Evolutionary conservation across 1,140 invertebrate genomes (phyloP).

Genomic region (Papilio glaucus): DNA sequence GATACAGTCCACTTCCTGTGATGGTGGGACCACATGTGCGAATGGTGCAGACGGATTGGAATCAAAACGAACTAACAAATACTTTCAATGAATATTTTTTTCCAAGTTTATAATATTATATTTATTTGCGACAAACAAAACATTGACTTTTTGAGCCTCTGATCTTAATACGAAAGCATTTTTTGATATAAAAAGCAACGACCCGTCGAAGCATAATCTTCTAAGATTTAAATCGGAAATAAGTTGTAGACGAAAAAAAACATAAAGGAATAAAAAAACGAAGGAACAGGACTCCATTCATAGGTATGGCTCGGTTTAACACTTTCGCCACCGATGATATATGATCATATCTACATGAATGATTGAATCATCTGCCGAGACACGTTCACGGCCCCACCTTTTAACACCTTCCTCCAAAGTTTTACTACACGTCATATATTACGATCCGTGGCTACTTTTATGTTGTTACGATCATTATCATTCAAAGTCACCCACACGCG

Average conservation of each 20-base stretch:
- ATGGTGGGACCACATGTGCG: conserved; percentile 51
- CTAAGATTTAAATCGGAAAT: conserved; percentile 38
- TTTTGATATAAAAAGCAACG: conserved; percentile 26
- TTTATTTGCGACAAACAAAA: conserved; percentile 41
- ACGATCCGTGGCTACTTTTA: conserved; percentile 74
- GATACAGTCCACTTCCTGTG: conserved; percentile 50
- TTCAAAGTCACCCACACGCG: conserved; percentile 72
- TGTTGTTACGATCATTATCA: conserved; percentile 78
- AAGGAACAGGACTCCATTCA: conserved; percentile 58
- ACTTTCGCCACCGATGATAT: conserved; percentile 77
- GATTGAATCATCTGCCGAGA: conserved; percentile 78
- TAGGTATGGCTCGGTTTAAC: conserved; percentile 59
- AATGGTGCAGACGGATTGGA: conserved; percentile 43
- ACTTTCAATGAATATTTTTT: conserved; percentile 41
- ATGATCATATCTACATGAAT: conserved; percentile 79
- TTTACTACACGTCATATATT: conserved; percentile 77
- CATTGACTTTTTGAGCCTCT: neutral
- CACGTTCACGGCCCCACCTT: conserved; percentile 71
- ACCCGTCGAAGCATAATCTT: conserved; percentile 3
- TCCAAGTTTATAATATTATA: conserved; percentile 33
- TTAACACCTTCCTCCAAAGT: conserved; percentile 79
- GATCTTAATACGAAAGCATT: conserved; percentile 40
- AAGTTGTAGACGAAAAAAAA: conserved; percentile 59
- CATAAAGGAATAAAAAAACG: conserved; percentile 59
- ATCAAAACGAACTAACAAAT: conserved; percentile 39